phyloP scores from a whole-genome alignment of 1,140 invertebrate species.

The Orchestia grillus region DNA sequence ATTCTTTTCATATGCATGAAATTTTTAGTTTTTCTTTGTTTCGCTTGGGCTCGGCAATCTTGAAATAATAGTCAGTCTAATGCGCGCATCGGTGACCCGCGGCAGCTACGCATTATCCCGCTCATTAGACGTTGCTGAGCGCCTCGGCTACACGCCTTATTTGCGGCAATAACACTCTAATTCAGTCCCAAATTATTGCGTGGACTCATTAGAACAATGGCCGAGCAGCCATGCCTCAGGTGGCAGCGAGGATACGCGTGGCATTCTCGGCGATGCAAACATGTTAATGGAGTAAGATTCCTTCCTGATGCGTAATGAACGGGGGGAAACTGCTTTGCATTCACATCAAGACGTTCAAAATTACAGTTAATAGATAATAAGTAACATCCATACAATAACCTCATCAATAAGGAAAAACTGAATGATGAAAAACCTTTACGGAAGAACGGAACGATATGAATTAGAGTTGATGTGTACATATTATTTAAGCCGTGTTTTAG shows the following conservation, averaged over 20 bases:
- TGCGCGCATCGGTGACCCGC: neutral
- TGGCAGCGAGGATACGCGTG: neutral
- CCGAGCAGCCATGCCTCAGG: conserved; percentile 19
- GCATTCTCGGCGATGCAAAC: conserved; percentile 19
- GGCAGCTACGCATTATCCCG: neutral
- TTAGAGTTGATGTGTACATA: no score
- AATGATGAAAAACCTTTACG: neutral
- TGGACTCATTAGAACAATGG: conserved; percentile 54
- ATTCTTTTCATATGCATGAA: neutral
- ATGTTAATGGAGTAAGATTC: conserved; percentile 9
- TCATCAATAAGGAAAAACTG: neutral
- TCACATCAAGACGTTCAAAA: neutral
- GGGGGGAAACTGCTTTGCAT: neutral
- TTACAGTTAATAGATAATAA: neutral
- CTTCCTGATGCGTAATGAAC: neutral
- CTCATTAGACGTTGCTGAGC: conserved; percentile 42
- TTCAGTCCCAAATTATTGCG: conserved; percentile 38
- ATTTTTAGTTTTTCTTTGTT: neutral
- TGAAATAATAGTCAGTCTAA: neutral
- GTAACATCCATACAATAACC: neutral
- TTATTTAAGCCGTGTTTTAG: no score
- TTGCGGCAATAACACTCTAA: conserved; percentile 55
- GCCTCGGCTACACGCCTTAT: conserved; percentile 55
- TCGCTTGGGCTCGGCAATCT: neutral
- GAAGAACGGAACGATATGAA: no score